These are phyloP conservation scores for Embidobia sp. DNA, from an alignment of 2,888 invertebrate species.

Conservation along the genomic window DNA sequence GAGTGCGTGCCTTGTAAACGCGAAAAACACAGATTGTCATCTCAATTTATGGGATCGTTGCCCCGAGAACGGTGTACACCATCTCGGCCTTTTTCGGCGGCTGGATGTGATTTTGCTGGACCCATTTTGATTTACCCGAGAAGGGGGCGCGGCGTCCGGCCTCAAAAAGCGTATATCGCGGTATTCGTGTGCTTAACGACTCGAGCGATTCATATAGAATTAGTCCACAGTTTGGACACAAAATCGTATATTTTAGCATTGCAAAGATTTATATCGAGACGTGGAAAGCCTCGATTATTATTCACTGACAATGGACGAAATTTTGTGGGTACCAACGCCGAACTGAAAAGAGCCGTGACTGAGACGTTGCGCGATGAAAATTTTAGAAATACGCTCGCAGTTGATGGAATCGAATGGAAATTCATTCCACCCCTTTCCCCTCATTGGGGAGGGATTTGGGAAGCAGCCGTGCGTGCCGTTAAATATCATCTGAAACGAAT, in stretches of 20 bases:
- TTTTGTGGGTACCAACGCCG: background rate
- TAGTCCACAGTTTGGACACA: background rate
- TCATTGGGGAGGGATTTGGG: too few species aligned
- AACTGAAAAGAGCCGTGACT: background rate
- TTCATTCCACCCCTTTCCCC: too few species aligned
- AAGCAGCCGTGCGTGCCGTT: too few species aligned
- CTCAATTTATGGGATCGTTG: background rate
- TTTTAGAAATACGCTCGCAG: too few species aligned
- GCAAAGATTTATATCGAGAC: background rate
- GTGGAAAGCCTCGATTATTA: background rate
- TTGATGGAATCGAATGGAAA: too few species aligned
- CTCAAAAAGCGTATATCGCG: background rate
- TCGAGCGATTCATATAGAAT: background rate
- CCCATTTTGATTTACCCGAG: background rate
- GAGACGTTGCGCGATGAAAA: too few species aligned
- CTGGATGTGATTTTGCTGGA: constrained; percentile 1
- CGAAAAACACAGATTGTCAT: background rate
- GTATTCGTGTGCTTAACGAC: background rate
- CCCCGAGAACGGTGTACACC: background rate
- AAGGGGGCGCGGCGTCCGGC: background rate
- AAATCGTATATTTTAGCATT: background rate
- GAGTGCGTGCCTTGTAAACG: background rate
- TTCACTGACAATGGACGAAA: background rate
- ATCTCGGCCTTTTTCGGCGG: background rate
- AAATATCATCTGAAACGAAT: too few species aligned